Evolutionary conservation across 1,140 invertebrate genomes (phyloP).

Genomic region (Ditylenchus dipsaci): DNA sequence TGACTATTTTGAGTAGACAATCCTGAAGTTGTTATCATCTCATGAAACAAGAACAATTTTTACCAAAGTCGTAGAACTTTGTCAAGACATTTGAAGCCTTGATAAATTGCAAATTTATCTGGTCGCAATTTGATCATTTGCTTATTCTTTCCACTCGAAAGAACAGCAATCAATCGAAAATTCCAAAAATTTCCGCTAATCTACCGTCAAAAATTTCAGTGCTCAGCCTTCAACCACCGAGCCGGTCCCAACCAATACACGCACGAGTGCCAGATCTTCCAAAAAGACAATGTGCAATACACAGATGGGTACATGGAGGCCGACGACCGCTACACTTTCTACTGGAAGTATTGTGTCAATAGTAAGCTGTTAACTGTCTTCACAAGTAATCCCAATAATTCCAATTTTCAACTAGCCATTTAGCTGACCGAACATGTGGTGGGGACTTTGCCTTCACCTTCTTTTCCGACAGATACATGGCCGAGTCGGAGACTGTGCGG

Average conservation of each 20-base stretch:
- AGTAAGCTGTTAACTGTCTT: slow-evolving; percentile 39
- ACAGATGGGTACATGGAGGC: slow-evolving; percentile 57
- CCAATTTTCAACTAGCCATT: neutral
- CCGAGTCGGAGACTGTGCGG: slow-evolving; percentile 34
- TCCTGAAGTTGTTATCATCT: too few species aligned
- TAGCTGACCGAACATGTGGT: slow-evolving; percentile 48
- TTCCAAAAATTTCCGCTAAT: too few species aligned
- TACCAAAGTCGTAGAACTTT: too few species aligned
- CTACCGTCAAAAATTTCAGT: slow-evolving; percentile 14
- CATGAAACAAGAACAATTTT: too few species aligned
- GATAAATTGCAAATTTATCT: neutral
- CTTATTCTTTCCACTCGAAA: too few species aligned
- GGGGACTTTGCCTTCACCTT: slow-evolving; percentile 58
- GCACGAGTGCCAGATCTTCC: slow-evolving; percentile 52
- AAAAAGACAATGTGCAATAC: slow-evolving; percentile 50
- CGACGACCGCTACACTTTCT: slow-evolving; percentile 57
- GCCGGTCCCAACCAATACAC: slow-evolving; percentile 35
- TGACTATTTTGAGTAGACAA: too few species aligned
- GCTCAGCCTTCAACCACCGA: slow-evolving; percentile 56
- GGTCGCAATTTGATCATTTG: too few species aligned
- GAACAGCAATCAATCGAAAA: too few species aligned
- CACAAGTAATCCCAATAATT: neutral
- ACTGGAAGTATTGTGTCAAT: slow-evolving; percentile 58
- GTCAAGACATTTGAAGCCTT: too few species aligned
- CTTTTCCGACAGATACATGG: slow-evolving; percentile 56